Base-by-base conservation (phyloP, 2,888 invertebrate species). In the Cordilura impudica region DNA sequence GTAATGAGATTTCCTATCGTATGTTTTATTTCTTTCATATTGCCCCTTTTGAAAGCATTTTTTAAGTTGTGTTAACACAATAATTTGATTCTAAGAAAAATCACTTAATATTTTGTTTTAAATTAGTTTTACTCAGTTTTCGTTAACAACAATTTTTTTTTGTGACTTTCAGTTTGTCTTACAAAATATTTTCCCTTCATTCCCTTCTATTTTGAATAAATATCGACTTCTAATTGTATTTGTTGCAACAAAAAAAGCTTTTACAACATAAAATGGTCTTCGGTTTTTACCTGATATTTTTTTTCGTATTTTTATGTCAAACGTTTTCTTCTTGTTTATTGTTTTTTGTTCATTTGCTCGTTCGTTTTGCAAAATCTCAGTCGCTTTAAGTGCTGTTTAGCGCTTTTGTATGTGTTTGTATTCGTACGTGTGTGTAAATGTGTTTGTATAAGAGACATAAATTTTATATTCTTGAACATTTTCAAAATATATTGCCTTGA, bases 371-470 rank as follows among this genome's bases (percentile, higher is more conserved):
- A 53, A 73, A 78, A 73, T 78, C 78, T 70, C 73, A 65, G 69
- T 39, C 73, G 65, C 58, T 78, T 73, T 70, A 73, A 78, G 69
- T 78, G 70, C 69, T 45, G 65, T 53, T 78, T 69, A 70, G 78
- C 21, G 69, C n/a, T 56, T 56, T 67, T 61, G 8, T 49, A 61
- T 60, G 18, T 47, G 23, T 18, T 14, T 39, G 26, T 18, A 49
- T 49, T 2, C 12, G 23, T 10, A 23, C 54, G 18, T 2, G 8
- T 53, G 35, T 43, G 23, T 14, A 29, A 35, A 19, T 69, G 23
- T 75, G 45, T 53, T 45, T 63, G 56, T 29, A 2, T 67, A 49
- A 35, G 53, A 43, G 23, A 69, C 31, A 73, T 65, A 69, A 58
- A 69, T 65, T 73, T 69, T 60, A 69, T 58, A 16, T 45, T 26